Percentiles rank a stretch among this genome's conserved stretches.
phyloP scores from a whole-genome alignment of 1,140 invertebrate species.

The Antheraea pernyi region DNA sequence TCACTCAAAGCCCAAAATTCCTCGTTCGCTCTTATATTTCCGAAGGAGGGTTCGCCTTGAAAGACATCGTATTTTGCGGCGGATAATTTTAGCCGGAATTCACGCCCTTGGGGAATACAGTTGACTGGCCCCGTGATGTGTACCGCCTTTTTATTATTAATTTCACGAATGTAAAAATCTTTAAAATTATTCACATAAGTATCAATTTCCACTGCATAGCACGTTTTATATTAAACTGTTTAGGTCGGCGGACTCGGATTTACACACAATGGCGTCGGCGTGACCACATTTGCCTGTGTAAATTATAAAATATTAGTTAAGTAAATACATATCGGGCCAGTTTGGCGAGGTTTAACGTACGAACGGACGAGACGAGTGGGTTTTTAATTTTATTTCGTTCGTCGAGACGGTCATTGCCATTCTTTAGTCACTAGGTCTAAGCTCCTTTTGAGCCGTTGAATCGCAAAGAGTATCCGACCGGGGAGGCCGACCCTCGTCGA shows the following conservation, averaged over 20 bases:
- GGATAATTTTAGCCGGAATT: conserved; percentile 37
- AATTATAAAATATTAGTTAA: conserved; percentile 54
- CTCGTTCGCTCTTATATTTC: conserved; percentile 39
- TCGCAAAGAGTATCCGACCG: conserved; percentile 33
- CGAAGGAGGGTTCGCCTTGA: conserved; percentile 30
- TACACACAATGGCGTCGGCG: conserved; percentile 52
- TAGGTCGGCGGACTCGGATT: conserved; percentile 54
- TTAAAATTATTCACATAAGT: conserved; percentile 31
- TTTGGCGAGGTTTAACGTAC: conserved; percentile 35
- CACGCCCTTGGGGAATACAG: conserved; percentile 35
- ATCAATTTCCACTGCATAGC: conserved; percentile 34
- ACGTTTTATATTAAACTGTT: conserved; percentile 47
- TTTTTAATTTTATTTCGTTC: conserved; percentile 38
- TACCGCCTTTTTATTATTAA: conserved; percentile 22
- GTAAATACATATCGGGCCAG: conserved; percentile 28
- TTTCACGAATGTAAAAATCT: conserved; percentile 14
- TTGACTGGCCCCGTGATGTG: conserved; percentile 22
- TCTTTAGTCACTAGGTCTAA: conserved; percentile 40
- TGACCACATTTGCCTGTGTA: conserved; percentile 46
- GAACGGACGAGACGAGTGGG: conserved; percentile 28
- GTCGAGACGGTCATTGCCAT: conserved; percentile 24
- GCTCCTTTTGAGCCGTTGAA: conserved; percentile 36
- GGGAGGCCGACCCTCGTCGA: conserved; percentile 38
- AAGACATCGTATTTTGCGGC: conserved; percentile 32
- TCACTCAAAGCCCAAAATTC: conserved; percentile 44